These are phyloP conservation scores for Athene cunicularia DNA, from an alignment of 2,113 vertebrate genomes.

Conservation along the genomic window DNA sequence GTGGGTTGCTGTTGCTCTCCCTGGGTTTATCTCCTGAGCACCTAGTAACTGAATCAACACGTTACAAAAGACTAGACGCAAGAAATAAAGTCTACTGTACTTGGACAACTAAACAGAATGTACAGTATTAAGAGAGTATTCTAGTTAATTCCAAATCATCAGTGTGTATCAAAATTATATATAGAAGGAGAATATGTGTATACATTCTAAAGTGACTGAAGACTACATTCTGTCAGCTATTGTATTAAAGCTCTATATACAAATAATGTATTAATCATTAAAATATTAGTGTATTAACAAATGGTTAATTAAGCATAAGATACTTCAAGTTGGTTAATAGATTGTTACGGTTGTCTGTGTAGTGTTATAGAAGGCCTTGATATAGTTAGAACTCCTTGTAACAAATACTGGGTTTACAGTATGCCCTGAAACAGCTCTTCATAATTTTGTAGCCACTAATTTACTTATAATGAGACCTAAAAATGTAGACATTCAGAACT, in stretches of 20 bases:
- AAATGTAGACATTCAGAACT: neutral
- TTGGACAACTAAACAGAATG: neutral
- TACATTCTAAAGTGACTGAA: neutral
- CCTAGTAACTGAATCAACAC: neutral
- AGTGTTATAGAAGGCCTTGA: neutral
- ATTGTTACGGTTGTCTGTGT: neutral
- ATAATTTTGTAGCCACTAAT: neutral
- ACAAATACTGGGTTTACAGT: neutral
- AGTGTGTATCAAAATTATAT: neutral
- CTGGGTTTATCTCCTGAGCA: neutral
- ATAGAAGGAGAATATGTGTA: neutral
- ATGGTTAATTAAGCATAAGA: neutral
- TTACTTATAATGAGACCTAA: neutral
- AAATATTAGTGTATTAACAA: neutral
- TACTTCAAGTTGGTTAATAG: neutral
- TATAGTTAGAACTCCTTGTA: neutral
- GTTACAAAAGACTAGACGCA: neutral
- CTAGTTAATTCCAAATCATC: neutral
- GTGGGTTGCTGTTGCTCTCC: neutral
- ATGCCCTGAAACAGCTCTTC: neutral
- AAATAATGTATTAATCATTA: neutral
- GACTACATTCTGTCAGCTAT: neutral
- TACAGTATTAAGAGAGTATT: neutral
- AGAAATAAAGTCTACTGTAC: neutral
- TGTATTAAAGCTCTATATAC: neutral